Conservation (phyloP, 2,797 vertebrate genomes). For the Masticophis lateralis region DNA sequence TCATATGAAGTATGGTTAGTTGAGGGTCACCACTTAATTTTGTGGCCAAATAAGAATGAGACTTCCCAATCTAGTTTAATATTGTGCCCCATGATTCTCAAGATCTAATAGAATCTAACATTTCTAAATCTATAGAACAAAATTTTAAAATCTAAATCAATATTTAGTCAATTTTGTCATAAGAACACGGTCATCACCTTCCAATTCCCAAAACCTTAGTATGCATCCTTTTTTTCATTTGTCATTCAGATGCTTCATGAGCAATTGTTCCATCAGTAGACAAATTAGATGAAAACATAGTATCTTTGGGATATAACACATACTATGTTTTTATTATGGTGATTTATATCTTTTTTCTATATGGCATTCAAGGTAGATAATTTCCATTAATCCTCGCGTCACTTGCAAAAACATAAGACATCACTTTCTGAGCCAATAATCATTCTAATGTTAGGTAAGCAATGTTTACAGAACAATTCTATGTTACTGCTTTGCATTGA, state of each 20-base stretch:
- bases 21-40: background rate
- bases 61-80: background rate
- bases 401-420: background rate
- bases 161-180: background rate
- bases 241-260: background rate
- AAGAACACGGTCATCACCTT: background rate
- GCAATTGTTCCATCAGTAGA: background rate
- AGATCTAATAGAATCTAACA: background rate
- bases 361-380: background rate
- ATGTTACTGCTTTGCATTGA: background rate
- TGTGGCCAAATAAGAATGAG: background rate
- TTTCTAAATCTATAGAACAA: background rate
- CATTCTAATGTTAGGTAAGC: background rate
- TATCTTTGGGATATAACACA: background rate
- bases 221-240: background rate
- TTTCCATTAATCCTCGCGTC: background rate
- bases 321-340: background rate
- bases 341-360: background rate
- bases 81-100: background rate
- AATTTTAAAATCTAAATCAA: background rate
- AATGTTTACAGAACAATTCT: background rate
- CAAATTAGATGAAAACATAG: background rate
- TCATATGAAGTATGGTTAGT: background rate
- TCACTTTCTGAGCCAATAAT: background rate
- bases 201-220: background rate